Evolutionary conservation across 2,797 vertebrate genomes (phyloP), one percentile per base, ranked within the genome.

Genomic region (Emys orbicularis): DNA sequence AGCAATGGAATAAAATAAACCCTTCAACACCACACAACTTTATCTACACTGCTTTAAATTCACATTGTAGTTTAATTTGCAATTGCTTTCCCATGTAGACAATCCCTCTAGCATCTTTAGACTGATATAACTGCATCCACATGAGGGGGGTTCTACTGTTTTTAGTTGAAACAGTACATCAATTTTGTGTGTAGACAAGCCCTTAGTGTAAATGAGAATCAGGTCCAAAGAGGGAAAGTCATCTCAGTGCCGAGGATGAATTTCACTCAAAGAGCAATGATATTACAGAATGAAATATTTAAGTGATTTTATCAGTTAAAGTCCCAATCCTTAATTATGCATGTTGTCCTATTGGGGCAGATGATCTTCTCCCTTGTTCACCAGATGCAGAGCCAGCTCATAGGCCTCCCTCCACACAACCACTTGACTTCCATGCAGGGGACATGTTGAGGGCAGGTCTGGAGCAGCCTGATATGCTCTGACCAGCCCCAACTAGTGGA

Each of bases 1-100:
- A 87, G 89, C 54, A 83, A 76, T 5, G 90, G 49, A 93, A 92
- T 68, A 31, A 93, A 95, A 53, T 50, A 56, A 92, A 53, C 89
- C 23, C 79, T 37, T 94, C 92, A 94, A 92, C 94, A 56, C 57
- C 52, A 56, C 57, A 87, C 57, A 3, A 49, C 93, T 94, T 96
- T 93, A 91, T 94, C 93, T 94, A 94, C 52, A 44, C 41, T 65
- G 31, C 61, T 18, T n/a, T 65, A 65, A 65, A 65, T 34, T 65
- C 61, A 65, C 61, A n/a, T n/a, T 15, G 16, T n/a, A n/a, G 31
- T 34, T 65, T 65, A 65, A 65, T n/a, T 65, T 65, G 34, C 61
- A 65, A n/a, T n/a, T 65, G 61, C 31, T 65, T 65, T 34, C 29
- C 34, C 34, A n/a, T 18, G 16, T 34, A 65, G 61, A n/a, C 31